These are phyloP conservation scores for Heterocephalus glaber DNA, from an alignment of 2,113 vertebrate genomes.

Conservation along the genomic window DNA sequence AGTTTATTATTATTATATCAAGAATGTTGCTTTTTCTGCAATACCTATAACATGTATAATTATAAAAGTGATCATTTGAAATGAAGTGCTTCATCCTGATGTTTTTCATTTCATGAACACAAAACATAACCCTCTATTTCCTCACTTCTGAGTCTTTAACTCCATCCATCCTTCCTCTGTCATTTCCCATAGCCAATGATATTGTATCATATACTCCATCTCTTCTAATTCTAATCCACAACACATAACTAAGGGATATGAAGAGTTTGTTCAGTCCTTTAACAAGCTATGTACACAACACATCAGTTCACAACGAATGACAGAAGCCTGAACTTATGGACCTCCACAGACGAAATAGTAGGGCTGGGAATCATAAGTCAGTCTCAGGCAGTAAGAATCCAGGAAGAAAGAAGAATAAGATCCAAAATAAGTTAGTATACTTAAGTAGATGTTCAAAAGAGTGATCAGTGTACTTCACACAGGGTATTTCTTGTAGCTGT, in stretches of 20 bases:
- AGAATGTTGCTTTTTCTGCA: not conserved
- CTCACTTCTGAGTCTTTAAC: not conserved
- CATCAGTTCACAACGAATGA: not conserved
- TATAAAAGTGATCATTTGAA: not conserved
- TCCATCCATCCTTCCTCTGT: not conserved
- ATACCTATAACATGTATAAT: not conserved
- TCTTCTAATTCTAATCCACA: not conserved
- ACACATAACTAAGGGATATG: not conserved
- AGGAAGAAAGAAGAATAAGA: not conserved
- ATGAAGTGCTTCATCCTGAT: not conserved
- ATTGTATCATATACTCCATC: not conserved
- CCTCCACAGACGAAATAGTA: not conserved
- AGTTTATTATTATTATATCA: not conserved
- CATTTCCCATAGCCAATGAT: not conserved
- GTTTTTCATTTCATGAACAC: not conserved
- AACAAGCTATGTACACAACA: not conserved
- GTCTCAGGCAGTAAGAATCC: not conserved
- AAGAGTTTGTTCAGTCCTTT: not conserved
- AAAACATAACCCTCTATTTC: not conserved
- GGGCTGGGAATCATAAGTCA: not conserved
- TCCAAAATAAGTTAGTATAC: not conserved
- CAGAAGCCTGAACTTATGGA: not conserved
- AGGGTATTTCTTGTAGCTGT: not conserved
- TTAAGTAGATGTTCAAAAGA: not conserved
- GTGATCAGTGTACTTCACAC: not conserved